Evolutionary conservation across 2,113 vertebrate genomes (phyloP), one percentile per base, ranked within the genome.

Genomic region (Colius striatus): DNA sequence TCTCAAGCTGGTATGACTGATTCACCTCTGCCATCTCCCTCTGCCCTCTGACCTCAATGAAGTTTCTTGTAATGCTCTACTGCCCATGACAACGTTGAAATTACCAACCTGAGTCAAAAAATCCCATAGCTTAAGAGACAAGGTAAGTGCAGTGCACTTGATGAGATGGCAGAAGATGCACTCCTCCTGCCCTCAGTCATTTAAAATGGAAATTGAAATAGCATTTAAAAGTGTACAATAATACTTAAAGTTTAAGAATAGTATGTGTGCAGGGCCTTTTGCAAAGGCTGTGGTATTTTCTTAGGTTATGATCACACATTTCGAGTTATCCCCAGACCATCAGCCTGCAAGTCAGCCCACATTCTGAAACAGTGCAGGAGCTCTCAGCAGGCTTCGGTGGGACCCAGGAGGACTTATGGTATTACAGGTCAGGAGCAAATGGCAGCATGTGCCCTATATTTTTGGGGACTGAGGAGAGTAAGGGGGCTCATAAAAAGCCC

Each of bases 341-440:
- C 87, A 68, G 36, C 22, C 78, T 41, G 16, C 3, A 15, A 18
- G 21, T 27, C 58, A 84, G 86, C 61, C n/a, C 70, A 8, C 0
- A 1, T 11, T 25, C 73, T 32, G 38, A 13, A 6, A 43, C 71
- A 13, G 45, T 2, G 6, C 17, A 20, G 71, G 51, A 88, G 65
- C 55, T 53, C 78, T 67, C n/a, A 7, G 38, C 51, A 45, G 63
- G 48, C 4, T 57, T 19, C 8, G 47, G 43, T 30, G 43, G 71
- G 38, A 16, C 16, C 27, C 29, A 1, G 0, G 17, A 54, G 68
- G 48, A 71, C 30, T 57, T 9, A 3, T 0, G 0, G 32, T 23
- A 5, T 58, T 66, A 38, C 6, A 51, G 63, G 29, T 58, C 62
- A 67, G 72, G n/a, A 85, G 23, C 55, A 90, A 72, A 78, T 0